Conservation (phyloP, 2,113 vertebrate species). For the Hippocampus zosterae region DNA sequence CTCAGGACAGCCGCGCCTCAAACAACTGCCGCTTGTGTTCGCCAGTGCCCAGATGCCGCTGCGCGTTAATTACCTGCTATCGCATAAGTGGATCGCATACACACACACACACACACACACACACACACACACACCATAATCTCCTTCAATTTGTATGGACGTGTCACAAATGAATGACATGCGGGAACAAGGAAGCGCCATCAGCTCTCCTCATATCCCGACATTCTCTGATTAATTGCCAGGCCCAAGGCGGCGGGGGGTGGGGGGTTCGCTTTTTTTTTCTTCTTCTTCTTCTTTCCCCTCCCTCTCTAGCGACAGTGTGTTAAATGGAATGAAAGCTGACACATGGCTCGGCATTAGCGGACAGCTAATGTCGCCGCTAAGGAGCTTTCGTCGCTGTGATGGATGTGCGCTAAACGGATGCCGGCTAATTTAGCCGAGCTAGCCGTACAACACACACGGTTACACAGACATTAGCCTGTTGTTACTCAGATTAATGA, state of each 20-base stretch:
- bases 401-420: constrained; percentile 36
- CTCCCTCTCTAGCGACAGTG: constrained; percentile 9
- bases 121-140: neutral
- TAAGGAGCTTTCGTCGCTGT: constrained; percentile 29
- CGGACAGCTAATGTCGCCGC: constrained; percentile 23
- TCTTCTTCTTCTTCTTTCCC: too few species aligned
- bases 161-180: constrained; percentile 5
- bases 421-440: constrained; percentile 43
- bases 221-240: constrained; percentile 13
- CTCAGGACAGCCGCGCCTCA: neutral
- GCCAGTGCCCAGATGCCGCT: neutral
- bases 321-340: constrained; percentile 20
- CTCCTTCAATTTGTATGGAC: neutral
- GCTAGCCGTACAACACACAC: constrained; percentile 51
- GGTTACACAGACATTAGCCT: constrained; percentile 30
- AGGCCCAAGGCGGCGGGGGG: constrained; percentile 8
- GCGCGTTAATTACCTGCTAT: constrained; percentile 2
- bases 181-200: neutral
- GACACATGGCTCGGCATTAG: constrained; percentile 46
- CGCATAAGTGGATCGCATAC: neutral
- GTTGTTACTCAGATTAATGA: constrained; percentile 53
- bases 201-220: constrained; percentile 1
- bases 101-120: neutral
- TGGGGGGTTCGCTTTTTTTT: neutral
- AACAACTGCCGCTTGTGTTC: neutral